Evolutionary conservation across 1,140 invertebrate species (phyloP), one percentile per base, ranked within the genome.

Genomic region (Diprion similis): DNA sequence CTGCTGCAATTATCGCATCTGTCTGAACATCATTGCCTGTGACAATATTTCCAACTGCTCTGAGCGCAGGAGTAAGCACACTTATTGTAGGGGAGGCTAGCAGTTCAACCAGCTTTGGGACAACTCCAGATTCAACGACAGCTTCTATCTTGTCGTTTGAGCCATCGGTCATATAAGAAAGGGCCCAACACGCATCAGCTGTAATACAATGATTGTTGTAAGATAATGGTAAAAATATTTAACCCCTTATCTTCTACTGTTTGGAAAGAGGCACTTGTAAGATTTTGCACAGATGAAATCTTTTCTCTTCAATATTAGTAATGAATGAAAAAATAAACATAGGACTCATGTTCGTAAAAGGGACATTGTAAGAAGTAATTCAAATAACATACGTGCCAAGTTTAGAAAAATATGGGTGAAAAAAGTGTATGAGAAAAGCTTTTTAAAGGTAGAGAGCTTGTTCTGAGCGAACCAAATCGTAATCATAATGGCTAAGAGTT

Each of bases 151-250:
- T 96, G 46, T 97, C 94, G 85, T 98, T 98, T 0, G 94, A 92
- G 3, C 97, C 97, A 87, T 99, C 97, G 4, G 97, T 98, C 7
- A 99, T 88, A 84, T 99, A 99, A 0, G 97, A 99, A 17, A 99
- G 87, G 0, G 98, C 96, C 98, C 98, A 99, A 81, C 98, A 98
- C 10, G 97, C 93, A 88, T 99, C 98, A 68, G 96, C 94, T 92
- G 79, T 10, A 85, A 86, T 73, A 74, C 74, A 74, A 76, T 59
- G 48, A 75, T 19, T 72, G 59, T 19, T 74, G 51, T 13, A 15
- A 59, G 51, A 15, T 9, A 13, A 59, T 59, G n/a, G 6, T 59
- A 59, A 0, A 37, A 37, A 37, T 37, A 37, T 37, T 37, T 37
- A 37, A 37, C 24, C 2, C 24, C 24, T 6, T 37, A 1, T 37